phyloP scores from a whole-genome alignment of 2,113 vertebrate species.

The Mystacornis crossleyi region DNA sequence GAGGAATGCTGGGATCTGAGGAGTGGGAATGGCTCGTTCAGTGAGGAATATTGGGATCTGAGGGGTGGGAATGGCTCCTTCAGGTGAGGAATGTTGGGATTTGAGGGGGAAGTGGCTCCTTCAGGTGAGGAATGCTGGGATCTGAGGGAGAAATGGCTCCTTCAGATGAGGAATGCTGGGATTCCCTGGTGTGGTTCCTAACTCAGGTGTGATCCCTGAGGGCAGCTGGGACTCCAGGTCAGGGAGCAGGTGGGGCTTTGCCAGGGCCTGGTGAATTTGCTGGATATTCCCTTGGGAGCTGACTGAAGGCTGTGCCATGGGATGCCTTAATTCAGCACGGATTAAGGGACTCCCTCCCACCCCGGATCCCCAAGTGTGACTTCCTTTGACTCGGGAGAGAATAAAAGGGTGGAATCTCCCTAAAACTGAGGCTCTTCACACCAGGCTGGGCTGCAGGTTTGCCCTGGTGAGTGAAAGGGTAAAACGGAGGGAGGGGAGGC shows the following conservation, averaged over 20 bases:
- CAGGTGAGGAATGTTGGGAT: not conserved
- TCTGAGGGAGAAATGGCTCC: not conserved
- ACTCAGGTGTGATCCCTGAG: not conserved
- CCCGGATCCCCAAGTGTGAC: not conserved
- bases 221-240: not conserved
- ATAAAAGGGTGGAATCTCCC: not conserved
- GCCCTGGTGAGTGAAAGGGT: not conserved
- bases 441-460: not conserved
- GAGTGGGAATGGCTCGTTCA: too few species aligned
- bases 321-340: not conserved
- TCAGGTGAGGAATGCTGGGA: too few species aligned
- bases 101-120: too few species aligned
- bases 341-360: not conserved
- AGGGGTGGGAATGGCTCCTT: too few species aligned
- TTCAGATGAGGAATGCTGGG: not conserved
- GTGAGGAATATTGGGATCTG: too few species aligned
- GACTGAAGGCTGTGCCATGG: not conserved
- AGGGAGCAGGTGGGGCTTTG: too few species aligned
- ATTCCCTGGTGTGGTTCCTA: too few species aligned
- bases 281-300: not conserved
- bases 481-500: not conserved
- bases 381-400: not conserved
- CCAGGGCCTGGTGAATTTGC: not conserved
- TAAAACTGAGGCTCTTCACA: accelerated
- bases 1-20: not conserved